Evolutionary conservation across 2,797 vertebrate species (phyloP).

Genomic region (Muscicapa striata): DNA sequence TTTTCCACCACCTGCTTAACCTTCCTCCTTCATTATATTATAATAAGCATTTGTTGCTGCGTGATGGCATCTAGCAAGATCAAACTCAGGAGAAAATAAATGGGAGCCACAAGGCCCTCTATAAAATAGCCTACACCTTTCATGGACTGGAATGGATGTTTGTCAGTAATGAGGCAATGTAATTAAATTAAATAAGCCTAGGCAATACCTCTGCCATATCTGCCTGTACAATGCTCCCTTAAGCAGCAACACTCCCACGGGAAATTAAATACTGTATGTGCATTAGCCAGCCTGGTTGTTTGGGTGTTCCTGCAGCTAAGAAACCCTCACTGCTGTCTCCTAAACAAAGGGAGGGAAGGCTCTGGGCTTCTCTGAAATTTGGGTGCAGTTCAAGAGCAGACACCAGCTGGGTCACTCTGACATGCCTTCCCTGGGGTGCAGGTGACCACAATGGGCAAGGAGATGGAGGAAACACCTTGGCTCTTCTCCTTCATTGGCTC

Average conservation of each 20-base stretch:
- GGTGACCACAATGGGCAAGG: accelerated
- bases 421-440: neutral
- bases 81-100: neutral
- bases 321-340: neutral
- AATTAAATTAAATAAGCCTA: conserved; percentile 44
- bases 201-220: neutral
- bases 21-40: neutral
- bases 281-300: neutral
- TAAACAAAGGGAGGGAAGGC: neutral
- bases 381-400: neutral
- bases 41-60: neutral
- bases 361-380: neutral
- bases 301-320: neutral
- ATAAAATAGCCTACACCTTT: conserved; percentile 11
- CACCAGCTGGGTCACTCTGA: accelerated
- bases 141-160: neutral
- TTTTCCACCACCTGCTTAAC: neutral
- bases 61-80: neutral
- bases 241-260: neutral
- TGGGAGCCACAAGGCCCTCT: neutral
- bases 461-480: neutral
- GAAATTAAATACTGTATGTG: neutral
- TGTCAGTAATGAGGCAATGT: neutral
- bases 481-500: neutral
- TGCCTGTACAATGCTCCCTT: neutral